These are phyloP conservation scores for Glyphotaelius pellucidus DNA, from an alignment of 2,888 invertebrate genomes.

Conservation along the genomic window DNA sequence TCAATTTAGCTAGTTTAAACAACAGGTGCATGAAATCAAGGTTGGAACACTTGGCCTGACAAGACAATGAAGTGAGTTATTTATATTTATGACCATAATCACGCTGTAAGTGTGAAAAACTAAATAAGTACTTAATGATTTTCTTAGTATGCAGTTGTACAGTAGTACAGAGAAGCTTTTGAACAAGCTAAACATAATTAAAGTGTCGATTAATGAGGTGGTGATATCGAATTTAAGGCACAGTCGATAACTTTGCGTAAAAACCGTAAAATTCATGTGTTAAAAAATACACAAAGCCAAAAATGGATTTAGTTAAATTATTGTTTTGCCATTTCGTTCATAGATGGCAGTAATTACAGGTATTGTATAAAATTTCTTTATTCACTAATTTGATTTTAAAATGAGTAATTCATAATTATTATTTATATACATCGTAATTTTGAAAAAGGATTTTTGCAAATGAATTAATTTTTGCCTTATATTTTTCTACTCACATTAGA, in stretches of 20 bases:
- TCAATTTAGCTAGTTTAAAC: not conserved
- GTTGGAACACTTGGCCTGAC: slow-evolving; percentile 4
- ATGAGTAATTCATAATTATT: not conserved
- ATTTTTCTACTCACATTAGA: not conserved
- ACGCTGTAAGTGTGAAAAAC: not conserved
- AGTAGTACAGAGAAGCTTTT: not conserved
- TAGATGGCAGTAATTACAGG: not conserved
- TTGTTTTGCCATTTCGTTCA: not conserved
- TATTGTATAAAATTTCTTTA: not conserved
- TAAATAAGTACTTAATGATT: not conserved
- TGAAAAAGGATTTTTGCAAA: not conserved
- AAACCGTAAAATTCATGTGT: not conserved
- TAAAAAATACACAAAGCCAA: not conserved
- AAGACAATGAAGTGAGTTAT: not conserved
- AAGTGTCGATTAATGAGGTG: not conserved
- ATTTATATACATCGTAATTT: not conserved
- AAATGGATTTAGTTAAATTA: not conserved
- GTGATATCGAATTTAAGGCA: not conserved
- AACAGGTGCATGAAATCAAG: slow-evolving; percentile 20
- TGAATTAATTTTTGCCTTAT: not conserved
- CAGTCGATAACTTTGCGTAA: not conserved
- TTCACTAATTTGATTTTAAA: not conserved
- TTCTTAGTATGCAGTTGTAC: not conserved
- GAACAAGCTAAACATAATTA: not conserved
- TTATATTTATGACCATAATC: not conserved